Evolutionary conservation across 2,888 invertebrate genomes (phyloP).

Genomic region (Mylabris sibirica): DNA sequence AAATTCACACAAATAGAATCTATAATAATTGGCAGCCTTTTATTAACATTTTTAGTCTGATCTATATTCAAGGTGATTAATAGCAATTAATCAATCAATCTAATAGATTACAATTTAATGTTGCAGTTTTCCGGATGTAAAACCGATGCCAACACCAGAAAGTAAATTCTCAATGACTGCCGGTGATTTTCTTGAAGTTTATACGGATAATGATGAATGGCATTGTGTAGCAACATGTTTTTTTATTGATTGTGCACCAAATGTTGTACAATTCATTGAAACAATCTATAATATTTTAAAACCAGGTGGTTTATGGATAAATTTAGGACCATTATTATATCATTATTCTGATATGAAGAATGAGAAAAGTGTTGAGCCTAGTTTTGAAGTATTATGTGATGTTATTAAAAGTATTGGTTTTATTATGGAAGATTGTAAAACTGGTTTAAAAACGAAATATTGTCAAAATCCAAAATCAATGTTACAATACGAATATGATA

Average conservation of each 20-base stretch:
- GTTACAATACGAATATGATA: constrained; percentile 91
- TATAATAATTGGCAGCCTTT: too few relatives aligned
- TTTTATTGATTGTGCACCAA: constrained; percentile 98
- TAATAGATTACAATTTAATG: constrained; percentile 19
- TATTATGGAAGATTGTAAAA: constrained; percentile 80
- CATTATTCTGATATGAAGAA: constrained; percentile 86
- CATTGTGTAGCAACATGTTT: constrained; percentile 96
- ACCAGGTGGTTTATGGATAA: constrained; percentile 90
- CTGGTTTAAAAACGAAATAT: constrained; percentile 84
- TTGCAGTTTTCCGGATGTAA: constrained; percentile 83
- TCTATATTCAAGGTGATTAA: not conserved
- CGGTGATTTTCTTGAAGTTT: constrained; percentile 95
- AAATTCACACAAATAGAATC: too few relatives aligned
- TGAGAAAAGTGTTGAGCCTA: constrained; percentile 92
- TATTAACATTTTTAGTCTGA: too few relatives aligned
- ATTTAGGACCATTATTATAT: constrained; percentile 91
- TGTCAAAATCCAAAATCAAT: constrained; percentile 92
- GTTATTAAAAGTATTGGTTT: constrained; percentile 87
- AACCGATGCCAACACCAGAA: constrained; percentile 73
- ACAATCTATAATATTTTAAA: constrained; percentile 88
- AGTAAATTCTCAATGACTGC: constrained; percentile 92
- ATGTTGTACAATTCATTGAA: constrained; percentile 94
- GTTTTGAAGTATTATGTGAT: constrained; percentile 73
- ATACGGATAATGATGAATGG: constrained; percentile 77
- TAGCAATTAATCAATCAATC: not conserved